Evolutionary conservation across 2,888 invertebrate species (phyloP), one percentile per base, ranked within the genome.

Genomic region (Papilio gigon): DNA sequence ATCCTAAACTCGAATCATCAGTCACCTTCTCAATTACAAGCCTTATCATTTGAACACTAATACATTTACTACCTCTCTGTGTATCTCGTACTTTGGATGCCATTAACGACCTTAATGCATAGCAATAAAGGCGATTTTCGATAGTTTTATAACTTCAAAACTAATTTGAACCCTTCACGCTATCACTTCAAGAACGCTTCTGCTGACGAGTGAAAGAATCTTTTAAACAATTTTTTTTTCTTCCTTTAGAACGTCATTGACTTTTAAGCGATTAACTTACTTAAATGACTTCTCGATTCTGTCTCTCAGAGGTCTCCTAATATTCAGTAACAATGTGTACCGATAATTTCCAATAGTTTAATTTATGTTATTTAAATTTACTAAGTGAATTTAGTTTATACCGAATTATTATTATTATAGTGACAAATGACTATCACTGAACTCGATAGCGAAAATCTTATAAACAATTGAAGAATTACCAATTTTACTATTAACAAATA

Each of bases 1-100:
- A 87, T 83, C 77, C 50, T 63, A 62, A 71, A 68, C 73, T 74
- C 71, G 74, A 80, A 81, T 82, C 87, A 86, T 86, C 83, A 84
- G 81, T 87, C 87, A 87, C 83, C 78, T 79, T 78, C 80, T 77
- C 82, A 83, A 86, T 85, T 84, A 83, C 81, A 78, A 73, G 77
- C 75, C 84, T 86, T 85, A 86, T 87, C 86, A 79, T 75, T 71
- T 65, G 68, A 72, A 74, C 72, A 75, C 75, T 72, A 67, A 77
- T 78, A 77, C 77, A 76, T 76, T 80, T 81, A 79, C 80, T 75
- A 73, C 42, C 65, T 72, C 75, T 75, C 74, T 70, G 73, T 64
- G 71, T 63, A 67, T 68, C 72, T 70, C 70, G 53, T 61, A 42
- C 58, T 69, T 11, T 30, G 1, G 20, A 62, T 14, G 44, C 66